A percentile compares a stretch with the other conserved stretches of the same genome.
phyloP scores from a whole-genome alignment of 2,888 invertebrate genomes.

The Tupiocoris notatus region DNA sequence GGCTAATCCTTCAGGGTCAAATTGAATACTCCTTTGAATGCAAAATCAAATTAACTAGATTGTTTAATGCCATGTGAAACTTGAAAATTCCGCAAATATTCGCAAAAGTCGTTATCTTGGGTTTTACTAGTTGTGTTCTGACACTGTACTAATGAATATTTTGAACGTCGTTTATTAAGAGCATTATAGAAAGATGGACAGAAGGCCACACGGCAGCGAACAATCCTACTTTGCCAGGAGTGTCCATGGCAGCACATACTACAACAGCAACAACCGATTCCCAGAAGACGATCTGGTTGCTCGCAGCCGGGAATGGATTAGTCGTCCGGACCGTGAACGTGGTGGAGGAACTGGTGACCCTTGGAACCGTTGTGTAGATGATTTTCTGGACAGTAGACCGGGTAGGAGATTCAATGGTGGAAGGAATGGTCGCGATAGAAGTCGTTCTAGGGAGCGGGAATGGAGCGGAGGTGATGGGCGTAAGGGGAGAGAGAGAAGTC shows the following conservation, averaged over 20 bases:
- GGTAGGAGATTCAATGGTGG: conserved; percentile 27
- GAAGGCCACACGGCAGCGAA: conserved; percentile 47
- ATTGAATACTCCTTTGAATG: too few relatives aligned
- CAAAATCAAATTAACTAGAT: too few relatives aligned
- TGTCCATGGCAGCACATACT: conserved; percentile 32
- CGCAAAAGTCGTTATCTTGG: conserved; percentile 15
- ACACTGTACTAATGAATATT: conserved; percentile 38
- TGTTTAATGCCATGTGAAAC: too few relatives aligned
- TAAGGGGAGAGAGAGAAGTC: conserved; percentile 49
- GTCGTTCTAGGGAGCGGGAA: conserved; percentile 47
- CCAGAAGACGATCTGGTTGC: conserved; percentile 46
- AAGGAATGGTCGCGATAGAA: conserved; percentile 47
- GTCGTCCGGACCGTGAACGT: conserved; percentile 26
- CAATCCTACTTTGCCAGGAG: conserved; percentile 37
- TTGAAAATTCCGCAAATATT: background rate
- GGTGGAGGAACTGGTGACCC: conserved; percentile 42
- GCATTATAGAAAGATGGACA: conserved; percentile 46
- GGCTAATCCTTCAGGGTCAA: too few relatives aligned
- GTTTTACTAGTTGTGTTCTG: background rate
- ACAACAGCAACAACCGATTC: conserved; percentile 20
- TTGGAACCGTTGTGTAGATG: conserved; percentile 49
- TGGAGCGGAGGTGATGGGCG: conserved; percentile 49
- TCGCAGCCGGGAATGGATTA: conserved; percentile 47
- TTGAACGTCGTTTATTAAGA: conserved; percentile 33
- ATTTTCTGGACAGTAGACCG: conserved; percentile 48